Evolutionary conservation across 2,888 invertebrate species (phyloP), one percentile per base, ranked within the genome.

Genomic region (Ommatoiulus sabulosus): DNA sequence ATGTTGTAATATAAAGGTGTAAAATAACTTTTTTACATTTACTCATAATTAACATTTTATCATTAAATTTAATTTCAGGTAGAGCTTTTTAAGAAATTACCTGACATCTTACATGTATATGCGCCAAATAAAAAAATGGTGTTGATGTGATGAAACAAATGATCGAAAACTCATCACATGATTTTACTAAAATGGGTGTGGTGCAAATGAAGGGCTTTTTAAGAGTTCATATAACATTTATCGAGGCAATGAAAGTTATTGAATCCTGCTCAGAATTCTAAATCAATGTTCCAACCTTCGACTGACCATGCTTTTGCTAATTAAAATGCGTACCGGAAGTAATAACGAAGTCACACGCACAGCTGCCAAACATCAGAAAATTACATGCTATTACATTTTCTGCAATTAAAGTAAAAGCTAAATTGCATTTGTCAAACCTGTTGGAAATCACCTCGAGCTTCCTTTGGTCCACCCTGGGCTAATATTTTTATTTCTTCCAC

Each of bases 291-390:
- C 6, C 8, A 17, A 72, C 5, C 72, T 3, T n/a, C 72, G 24
- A 20, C 72, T 24, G 72, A 20, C 72, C 72, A 72, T 24, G 5
- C 72, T 17, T 20, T 6, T 72, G 10, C 7, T 72, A 72, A 72
- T 72, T 72, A 72, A 72, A 63, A 72, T 72, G 24, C 72, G 24
- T 24, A 72, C n/a, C 72, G 72, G 72, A 72, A 72, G 72, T 72
- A 72, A 72, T 72, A 72, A 72, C 46, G 24, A 72, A 72, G 24
- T 24, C 72, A 72, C 72, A 24, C 72, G 72, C 72, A 72, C 72
- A 7, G 7, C 24, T 72, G 24, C 72, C 20, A 72, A 72, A 72
- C 24, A 72, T 20, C 72, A 72, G 72, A 72, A 72, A 72, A 72
- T 72, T 72, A 72, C 72, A 20, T 10, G 72, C 72, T 72, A 72